Base-by-base conservation (phyloP, 2,888 invertebrate genomes). In the Prenolepis imparis region DNA sequence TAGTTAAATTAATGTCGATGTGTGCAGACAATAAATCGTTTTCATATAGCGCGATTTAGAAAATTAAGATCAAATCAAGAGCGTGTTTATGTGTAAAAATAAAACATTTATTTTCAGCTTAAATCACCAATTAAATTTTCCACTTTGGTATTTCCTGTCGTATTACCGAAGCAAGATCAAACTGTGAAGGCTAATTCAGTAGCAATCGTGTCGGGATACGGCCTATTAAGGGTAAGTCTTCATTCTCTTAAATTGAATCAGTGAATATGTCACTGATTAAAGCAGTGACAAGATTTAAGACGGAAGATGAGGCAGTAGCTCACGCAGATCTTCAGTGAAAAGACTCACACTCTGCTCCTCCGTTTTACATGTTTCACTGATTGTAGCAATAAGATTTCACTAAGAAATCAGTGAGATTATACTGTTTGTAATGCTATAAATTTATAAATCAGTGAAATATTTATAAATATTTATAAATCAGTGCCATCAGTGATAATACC, bases 121-220 rank as follows among this genome's bases (percentile, higher is more conserved):
- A 18, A 80, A 59, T 12, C 63, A 2, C 74, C 64, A 63, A 83
- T 88, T 41, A 44, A 28, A 11, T 75, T 72, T 18, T 80, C 85
- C 12, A 1, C 0, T 44, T n/a, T 87, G 11, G 61, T 83, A 48
- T 55, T 36, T 9, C 93, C 95, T 0, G 95, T 96, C 1, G 91
- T 93, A 5, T 90, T 96, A 91, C 94, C 95, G 1, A 92, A 93
- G 0, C 66, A 87, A 3, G 93, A 93, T n/a, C 86, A 87, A 61
- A 61, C 52, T 24, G 73, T 90, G 9, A 75, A 84, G 18, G 80
- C 85, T 15, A 55, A 82, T 28, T 85, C 90, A 4, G 11, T 70
- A 1, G 92, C 91, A 36, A 70, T 85, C 12, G 91, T 93, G 39
- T 92, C 92, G 61, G 92, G 93, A 64, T 93, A 91, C 90, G 92